A percentile compares a stretch with the other conserved stretches of the same genome.
phyloP scores from a whole-genome alignment of 2,797 vertebrate species.

The Leptodactylus fallax region DNA sequence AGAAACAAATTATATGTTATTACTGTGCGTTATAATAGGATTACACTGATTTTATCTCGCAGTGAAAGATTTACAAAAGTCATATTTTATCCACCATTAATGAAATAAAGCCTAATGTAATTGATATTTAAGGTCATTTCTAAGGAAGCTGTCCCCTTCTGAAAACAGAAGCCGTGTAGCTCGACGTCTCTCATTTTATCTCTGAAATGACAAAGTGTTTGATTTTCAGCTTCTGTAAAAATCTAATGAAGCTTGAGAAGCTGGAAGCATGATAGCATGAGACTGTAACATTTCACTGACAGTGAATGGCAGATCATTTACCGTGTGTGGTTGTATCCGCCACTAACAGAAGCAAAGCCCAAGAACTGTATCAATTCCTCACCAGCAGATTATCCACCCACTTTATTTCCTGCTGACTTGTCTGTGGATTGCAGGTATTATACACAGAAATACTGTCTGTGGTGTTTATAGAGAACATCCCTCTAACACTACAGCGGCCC shows the following conservation, averaged over 20 bases:
- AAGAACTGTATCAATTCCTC: background rate
- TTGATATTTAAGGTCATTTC: slow-evolving; percentile 49
- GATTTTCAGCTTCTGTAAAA: slow-evolving; percentile 16
- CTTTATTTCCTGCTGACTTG: background rate
- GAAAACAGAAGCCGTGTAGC: slow-evolving; percentile 13
- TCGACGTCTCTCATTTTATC: background rate
- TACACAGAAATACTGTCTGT: too few relatives aligned
- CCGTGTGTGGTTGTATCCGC: background rate
- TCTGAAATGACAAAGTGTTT: slow-evolving; percentile 14
- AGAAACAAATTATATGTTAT: slow-evolving; percentile 62
- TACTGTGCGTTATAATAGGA: slow-evolving; percentile 52
- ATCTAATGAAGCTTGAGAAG: slow-evolving; percentile 13
- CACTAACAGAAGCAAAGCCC: background rate
- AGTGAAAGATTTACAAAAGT: slow-evolving; percentile 47
- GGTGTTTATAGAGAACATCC: too few relatives aligned
- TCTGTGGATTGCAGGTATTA: background rate
- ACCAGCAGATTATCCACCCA: background rate
- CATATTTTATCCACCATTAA: slow-evolving; percentile 47
- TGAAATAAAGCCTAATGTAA: slow-evolving; percentile 54
- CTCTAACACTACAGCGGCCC: too few relatives aligned
- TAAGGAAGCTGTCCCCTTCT: slow-evolving; percentile 33
- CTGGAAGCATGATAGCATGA: background rate
- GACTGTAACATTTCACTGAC: background rate
- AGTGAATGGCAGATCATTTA: background rate
- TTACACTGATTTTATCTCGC: slow-evolving; percentile 59